Evolutionary conservation across 2,797 vertebrate genomes (phyloP).

Genomic region (Valencia hispanica): DNA sequence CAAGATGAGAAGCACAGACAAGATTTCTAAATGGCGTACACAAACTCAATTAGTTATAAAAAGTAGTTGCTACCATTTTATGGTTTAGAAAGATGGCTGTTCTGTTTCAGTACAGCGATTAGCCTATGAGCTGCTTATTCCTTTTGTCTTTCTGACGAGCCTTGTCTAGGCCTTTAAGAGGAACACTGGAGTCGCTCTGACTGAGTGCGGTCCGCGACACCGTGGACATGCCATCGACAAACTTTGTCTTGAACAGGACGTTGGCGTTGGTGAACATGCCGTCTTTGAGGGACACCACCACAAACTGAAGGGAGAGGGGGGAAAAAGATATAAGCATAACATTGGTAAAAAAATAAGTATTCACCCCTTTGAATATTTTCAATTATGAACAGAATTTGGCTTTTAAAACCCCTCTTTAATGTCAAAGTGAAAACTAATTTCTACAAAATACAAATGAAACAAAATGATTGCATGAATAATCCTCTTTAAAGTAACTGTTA

Average conservation of each 20-base stretch:
- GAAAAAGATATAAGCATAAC: neutral
- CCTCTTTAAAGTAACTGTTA: no score
- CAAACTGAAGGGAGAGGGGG: constrained; percentile 76
- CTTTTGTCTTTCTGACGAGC: constrained; percentile 70
- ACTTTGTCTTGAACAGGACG: constrained; percentile 94
- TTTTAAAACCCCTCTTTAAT: no score
- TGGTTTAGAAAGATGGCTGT: neutral
- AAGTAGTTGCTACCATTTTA: neutral
- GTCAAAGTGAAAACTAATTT: no score
- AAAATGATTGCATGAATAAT: no score
- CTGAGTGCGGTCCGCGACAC: constrained; percentile 83
- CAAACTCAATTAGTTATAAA: neutral
- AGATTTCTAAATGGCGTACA: constrained; percentile 20
- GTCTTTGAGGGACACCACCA: constrained; percentile 97
- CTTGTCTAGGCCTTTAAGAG: constrained; percentile 74
- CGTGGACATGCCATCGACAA: constrained; percentile 92
- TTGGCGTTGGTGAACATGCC: constrained; percentile 99
- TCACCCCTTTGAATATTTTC: no score
- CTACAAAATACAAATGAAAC: no score
- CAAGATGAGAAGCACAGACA: constrained; percentile 8
- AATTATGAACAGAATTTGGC: no score
- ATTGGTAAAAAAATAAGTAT: no score
- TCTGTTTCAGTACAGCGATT: neutral
- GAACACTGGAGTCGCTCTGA: constrained; percentile 61
- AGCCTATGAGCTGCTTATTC: constrained; percentile 50